Percentiles rank a stretch among this genome's conserved stretches.
Evolutionary conservation across 1,140 invertebrate species (phyloP).

Genomic region (Drosophila parabipectinata): DNA sequence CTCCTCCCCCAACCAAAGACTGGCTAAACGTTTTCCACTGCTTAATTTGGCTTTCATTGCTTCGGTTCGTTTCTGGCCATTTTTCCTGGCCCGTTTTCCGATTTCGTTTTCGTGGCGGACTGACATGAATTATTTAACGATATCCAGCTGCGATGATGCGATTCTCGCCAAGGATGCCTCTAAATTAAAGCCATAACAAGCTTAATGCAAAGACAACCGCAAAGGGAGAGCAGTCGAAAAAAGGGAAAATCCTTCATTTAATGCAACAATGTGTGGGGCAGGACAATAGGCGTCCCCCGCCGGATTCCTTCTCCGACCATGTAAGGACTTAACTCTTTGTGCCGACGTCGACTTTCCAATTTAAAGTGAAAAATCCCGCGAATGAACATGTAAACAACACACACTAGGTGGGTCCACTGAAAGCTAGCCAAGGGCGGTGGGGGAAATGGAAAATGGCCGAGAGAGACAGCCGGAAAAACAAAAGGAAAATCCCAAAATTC

Average conservation of each 20-base stretch:
- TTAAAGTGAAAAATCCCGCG: conserved; percentile 80
- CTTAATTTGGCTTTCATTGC: conserved; percentile 82
- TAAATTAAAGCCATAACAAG: conserved; percentile 77
- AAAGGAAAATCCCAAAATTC: conserved; percentile 39
- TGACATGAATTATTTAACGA: conserved; percentile 81
- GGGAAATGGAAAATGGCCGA: conserved; percentile 13
- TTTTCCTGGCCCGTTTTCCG: conserved; percentile 17
- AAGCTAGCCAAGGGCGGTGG: conserved; percentile 18
- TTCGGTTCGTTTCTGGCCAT: conserved; percentile 46
- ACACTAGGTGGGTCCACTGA: conserved; percentile 59
- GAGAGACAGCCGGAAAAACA: conserved; percentile 30
- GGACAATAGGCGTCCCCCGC: conserved; percentile 56
- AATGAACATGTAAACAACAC: conserved; percentile 81
- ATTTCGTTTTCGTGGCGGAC: conserved; percentile 39
- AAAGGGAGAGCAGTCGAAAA: conserved; percentile 14
- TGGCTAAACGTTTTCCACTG: conserved; percentile 74
- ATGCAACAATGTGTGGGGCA: conserved; percentile 62
- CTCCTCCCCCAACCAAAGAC: not conserved
- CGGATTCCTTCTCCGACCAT: conserved; percentile 4
- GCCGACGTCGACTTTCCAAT: conserved; percentile 76
- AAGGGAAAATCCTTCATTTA: conserved; percentile 65
- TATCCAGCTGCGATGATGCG: conserved; percentile 79
- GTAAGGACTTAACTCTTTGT: conserved; percentile 70
- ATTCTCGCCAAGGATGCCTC: conserved; percentile 67
- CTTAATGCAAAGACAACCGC: conserved; percentile 69